phyloP scores from a whole-genome alignment of 1,140 invertebrate genomes.

The Dendrolimus punctatus region DNA sequence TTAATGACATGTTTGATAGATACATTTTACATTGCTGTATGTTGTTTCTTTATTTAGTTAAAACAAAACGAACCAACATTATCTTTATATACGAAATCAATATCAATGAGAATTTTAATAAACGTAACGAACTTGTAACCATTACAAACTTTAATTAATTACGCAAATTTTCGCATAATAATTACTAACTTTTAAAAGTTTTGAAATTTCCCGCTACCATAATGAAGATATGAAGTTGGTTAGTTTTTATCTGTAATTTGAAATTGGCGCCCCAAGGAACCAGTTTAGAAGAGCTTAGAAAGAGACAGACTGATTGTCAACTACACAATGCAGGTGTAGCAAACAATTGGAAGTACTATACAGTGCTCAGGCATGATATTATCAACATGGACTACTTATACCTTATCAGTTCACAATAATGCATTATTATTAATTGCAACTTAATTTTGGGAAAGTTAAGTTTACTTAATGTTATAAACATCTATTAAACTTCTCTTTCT shows the following conservation, averaged over 20 bases:
- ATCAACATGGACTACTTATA: too few relatives aligned
- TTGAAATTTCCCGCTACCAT: constrained; percentile 43
- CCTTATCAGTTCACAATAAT: too few relatives aligned
- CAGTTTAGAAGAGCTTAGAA: constrained; percentile 23
- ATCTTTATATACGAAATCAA: too few relatives aligned
- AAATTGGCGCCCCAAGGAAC: constrained; percentile 34
- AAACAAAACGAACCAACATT: constrained; percentile 5
- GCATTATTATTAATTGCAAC: too few relatives aligned
- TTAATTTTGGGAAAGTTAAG: too few relatives aligned
- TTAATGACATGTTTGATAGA: too few relatives aligned
- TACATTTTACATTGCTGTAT: too few relatives aligned
- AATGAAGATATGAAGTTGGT: constrained; percentile 26
- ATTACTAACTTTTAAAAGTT: constrained; percentile 7
- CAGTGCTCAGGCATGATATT: not conserved
- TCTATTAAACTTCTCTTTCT: too few relatives aligned
- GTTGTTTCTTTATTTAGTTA: not conserved
- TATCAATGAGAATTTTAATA: too few relatives aligned
- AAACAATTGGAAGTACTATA: constrained; percentile 22
- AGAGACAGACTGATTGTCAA: constrained; percentile 25
- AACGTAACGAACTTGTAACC: not conserved
- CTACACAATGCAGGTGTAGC: constrained; percentile 16
- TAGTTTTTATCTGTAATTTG: constrained; percentile 24
- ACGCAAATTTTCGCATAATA: not conserved
- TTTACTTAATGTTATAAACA: too few relatives aligned
- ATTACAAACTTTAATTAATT: not conserved